Evolutionary conservation across 2,113 vertebrate genomes (phyloP).

Genomic region (Ondatra zibethicus): DNA sequence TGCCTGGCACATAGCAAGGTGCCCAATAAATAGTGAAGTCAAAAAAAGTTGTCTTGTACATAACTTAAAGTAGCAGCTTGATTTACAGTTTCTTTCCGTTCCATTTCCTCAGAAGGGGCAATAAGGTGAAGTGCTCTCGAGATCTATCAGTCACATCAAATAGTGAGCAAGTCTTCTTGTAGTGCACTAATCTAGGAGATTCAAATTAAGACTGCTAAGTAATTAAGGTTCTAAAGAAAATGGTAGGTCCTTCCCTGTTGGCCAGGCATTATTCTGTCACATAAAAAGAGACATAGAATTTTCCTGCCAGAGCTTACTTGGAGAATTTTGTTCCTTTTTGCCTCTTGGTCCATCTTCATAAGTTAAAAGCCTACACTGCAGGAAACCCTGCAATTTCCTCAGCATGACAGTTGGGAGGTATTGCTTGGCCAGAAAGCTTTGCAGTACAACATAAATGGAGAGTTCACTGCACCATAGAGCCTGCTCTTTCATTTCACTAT

Average conservation of each 20-base stretch:
- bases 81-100: constrained; percentile 13
- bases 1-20: background rate
- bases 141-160: background rate
- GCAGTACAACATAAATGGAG: constrained; percentile 48
- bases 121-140: background rate
- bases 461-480: background rate
- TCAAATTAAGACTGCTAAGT: constrained; percentile 43
- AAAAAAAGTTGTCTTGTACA: background rate
- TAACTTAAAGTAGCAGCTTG: constrained; percentile 43
- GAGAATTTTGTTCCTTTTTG: constrained; percentile 49
- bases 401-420: constrained; percentile 58
- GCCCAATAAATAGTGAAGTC: constrained; percentile 17
- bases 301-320: constrained; percentile 52
- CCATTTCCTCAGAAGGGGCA: background rate
- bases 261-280: constrained; percentile 33
- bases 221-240: constrained; percentile 48
- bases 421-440: constrained; percentile 41
- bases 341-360: constrained; percentile 52
- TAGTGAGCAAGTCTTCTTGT: background rate
- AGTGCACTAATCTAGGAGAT: background rate
- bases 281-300: constrained; percentile 55
- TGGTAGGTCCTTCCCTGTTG: background rate
- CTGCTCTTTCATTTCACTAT: constrained; percentile 66
- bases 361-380: constrained; percentile 50
- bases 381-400: constrained; percentile 67